These are phyloP conservation scores for Halesus radiatus DNA, from an alignment of 1,140 invertebrate species.

Conservation along the genomic window DNA sequence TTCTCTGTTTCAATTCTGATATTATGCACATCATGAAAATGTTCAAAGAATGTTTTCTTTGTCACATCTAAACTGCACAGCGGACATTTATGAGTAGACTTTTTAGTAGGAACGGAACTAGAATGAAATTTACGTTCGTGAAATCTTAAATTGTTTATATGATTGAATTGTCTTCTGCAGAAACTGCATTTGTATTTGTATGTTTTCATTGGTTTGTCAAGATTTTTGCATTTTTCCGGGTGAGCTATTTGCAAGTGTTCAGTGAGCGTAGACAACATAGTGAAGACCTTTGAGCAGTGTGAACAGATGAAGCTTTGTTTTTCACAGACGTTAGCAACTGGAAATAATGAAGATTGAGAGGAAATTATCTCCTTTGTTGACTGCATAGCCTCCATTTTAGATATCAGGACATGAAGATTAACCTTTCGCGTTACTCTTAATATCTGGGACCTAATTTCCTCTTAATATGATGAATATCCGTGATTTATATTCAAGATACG, in stretches of 20 bases:
- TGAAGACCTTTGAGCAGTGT: slow-evolving; percentile 14
- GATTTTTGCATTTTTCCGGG: slow-evolving; percentile 6
- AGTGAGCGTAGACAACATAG: neutral
- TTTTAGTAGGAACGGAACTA: neutral
- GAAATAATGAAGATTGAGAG: too few relatives aligned
- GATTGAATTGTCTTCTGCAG: slow-evolving; percentile 16
- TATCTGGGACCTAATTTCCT: too few relatives aligned
- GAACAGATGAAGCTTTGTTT: neutral
- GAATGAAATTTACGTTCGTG: slow-evolving; percentile 14
- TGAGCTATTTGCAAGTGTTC: slow-evolving; percentile 13
- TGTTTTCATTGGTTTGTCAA: slow-evolving; percentile 5
- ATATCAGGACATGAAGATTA: too few relatives aligned
- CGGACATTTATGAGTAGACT: slow-evolving; percentile 19
- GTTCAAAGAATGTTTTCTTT: slow-evolving; percentile 8
- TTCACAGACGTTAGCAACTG: neutral
- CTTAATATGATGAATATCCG: too few relatives aligned
- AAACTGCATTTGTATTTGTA: slow-evolving; percentile 15
- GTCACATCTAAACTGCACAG: neutral
- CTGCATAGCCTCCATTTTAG: too few relatives aligned
- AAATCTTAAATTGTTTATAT: slow-evolving; percentile 17
- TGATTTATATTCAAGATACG: too few relatives aligned
- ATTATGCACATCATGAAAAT: neutral
- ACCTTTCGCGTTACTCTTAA: too few relatives aligned
- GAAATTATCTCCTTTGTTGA: too few relatives aligned
- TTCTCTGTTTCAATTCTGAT: neutral